Base-by-base conservation (phyloP, 2,888 invertebrate species). In the Prosopocoilus inquinatus region DNA sequence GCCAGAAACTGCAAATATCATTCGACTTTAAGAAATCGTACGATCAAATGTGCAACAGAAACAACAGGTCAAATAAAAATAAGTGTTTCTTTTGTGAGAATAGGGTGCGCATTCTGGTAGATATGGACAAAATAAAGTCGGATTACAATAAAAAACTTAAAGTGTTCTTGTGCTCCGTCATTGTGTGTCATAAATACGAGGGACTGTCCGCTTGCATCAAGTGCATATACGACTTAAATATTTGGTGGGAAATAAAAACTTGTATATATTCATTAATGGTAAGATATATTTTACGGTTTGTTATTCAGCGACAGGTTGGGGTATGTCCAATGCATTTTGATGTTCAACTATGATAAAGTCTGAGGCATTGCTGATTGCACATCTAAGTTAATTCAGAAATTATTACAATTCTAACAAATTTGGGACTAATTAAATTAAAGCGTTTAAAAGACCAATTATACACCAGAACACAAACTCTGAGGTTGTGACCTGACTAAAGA, bases 61-160 rank as follows among this genome's bases (percentile, higher is more conserved):
- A 54, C n/a, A 28, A 16, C 33, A 16, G 5, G 38, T 45, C 45
- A 13, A 9, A 44, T 9, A n/a, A 33, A 2, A 54, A 9, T 12
- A 47, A 35, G 9, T 62, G 62, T 39, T 59, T 53, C n/a, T 32
- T 62, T 11, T 62, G 62, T 41, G 55, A 55, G 11, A 45, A 35
- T 2, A 57, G 54, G 32, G 11, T 9, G 3, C 9, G 3, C n/a
- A 47, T 50, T 34, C 35, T 59, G 13, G 35, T 59, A 8, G 39
- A 50, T 20, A 52, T 57, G 2, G 41, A 56, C 33, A 48, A 53
- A 8, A 53, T 59, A 46, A 59, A 59, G 9, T 59, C 51, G 13
- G 35, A 58, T n/a, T 47, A 50, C 20, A 32, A 48, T 8, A 11
- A 13, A n/a, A 58, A 59, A 28, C 45, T 63, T 11, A 13, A 36